Conservation (phyloP, 2,888 invertebrate genomes). For the Scrobipalpa atriplicella region DNA sequence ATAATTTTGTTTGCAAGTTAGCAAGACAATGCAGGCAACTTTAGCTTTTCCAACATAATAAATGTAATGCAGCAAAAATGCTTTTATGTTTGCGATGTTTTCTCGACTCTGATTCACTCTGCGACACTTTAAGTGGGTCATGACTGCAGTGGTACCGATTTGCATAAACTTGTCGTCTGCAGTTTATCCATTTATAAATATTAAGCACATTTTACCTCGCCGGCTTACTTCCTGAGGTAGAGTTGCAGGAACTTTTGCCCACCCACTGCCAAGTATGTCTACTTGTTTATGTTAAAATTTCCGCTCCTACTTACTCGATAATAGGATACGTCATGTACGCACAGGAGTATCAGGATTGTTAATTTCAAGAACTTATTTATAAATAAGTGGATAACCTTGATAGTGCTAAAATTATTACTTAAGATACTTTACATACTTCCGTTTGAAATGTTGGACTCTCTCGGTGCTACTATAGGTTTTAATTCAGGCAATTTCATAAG, state of each 20-base stretch:
- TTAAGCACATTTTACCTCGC: slow-evolving; percentile 39
- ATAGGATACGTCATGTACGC: background rate
- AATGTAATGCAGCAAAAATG: slow-evolving; percentile 22
- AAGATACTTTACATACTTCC: slow-evolving; percentile 1
- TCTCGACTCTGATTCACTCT: slow-evolving; percentile 52
- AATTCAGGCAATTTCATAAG: background rate
- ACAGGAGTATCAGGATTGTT: slow-evolving; percentile 12
- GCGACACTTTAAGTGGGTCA: slow-evolving; percentile 64
- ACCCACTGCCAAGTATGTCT: background rate
- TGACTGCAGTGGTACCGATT: slow-evolving; percentile 63
- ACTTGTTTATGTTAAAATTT: too few relatives aligned
- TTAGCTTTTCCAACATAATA: background rate
- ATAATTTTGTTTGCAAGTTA: too few relatives aligned
- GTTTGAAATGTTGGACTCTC: background rate
- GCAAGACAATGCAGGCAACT: too few relatives aligned
- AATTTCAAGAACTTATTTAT: slow-evolving; percentile 2
- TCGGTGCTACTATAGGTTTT: background rate
- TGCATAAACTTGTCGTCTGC: slow-evolving; percentile 64
- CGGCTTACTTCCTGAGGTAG: slow-evolving; percentile 28
- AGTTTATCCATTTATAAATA: slow-evolving; percentile 40
- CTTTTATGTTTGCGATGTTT: slow-evolving; percentile 34
- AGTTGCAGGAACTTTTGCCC: background rate
- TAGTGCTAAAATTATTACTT: slow-evolving; percentile 7
- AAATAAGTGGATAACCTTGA: slow-evolving; percentile 9
- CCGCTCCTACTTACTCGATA: background rate